These are phyloP conservation scores for Hypsibius dujardini DNA, from an alignment of 1,140 invertebrate species.

Conservation along the genomic window DNA sequence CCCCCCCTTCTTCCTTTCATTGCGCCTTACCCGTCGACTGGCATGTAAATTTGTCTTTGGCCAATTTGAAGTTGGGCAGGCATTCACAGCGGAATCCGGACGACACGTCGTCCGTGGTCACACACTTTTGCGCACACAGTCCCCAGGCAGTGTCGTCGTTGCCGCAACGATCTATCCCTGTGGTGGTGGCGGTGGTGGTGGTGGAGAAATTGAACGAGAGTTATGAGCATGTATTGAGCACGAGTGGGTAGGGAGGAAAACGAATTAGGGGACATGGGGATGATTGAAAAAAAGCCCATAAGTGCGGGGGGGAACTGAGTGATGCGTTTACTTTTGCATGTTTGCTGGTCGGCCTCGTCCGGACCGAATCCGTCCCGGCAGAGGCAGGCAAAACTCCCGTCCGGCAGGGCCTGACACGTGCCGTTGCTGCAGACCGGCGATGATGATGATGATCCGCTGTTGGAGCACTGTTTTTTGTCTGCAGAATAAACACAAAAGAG, in stretches of 20 bases:
- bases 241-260: too few relatives aligned
- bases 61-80: conserved; percentile 46
- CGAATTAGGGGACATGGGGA: too few relatives aligned
- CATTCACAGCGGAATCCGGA: conserved; percentile 51
- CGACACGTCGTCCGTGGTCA: conserved; percentile 26
- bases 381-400: conserved; percentile 40
- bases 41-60: conserved; percentile 59
- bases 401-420: conserved; percentile 49
- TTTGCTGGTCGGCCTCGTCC: conserved; percentile 37
- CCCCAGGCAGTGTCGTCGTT: conserved; percentile 42
- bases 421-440: conserved; percentile 49
- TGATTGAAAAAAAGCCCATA: too few relatives aligned
- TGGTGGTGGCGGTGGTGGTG: too few relatives aligned
- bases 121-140: conserved; percentile 55
- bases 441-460: conserved; percentile 26
- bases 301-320: background rate
- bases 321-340: conserved; percentile 37
- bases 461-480: conserved; percentile 40
- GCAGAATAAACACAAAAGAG: conserved; percentile 23
- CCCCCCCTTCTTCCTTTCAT: background rate
- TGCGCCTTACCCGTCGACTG: conserved; percentile 47
- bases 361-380: conserved; percentile 23
- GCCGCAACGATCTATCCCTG: too few relatives aligned
- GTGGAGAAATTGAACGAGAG: too few relatives aligned
- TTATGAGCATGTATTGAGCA: too few relatives aligned